Conservation (phyloP, 2,888 invertebrate genomes). For the Thecocarcelia acutangulata region DNA sequence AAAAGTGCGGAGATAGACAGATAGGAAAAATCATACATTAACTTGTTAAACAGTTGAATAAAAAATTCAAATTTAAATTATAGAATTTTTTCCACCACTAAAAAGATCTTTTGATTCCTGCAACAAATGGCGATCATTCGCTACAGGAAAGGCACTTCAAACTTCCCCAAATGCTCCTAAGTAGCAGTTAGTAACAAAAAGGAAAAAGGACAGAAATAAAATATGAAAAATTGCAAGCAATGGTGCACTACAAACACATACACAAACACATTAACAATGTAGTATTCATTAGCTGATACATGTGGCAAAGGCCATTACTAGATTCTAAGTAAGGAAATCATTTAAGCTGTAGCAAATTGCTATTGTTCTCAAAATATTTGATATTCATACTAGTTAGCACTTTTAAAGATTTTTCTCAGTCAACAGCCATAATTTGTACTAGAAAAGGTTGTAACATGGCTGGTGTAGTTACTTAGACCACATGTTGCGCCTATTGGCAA, state of each 20-base stretch:
- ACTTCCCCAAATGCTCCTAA: conserved; percentile 74
- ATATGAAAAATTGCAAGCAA: conserved; percentile 48
- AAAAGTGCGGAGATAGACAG: background rate
- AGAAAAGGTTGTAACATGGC: conserved; percentile 40
- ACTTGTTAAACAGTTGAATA: conserved; percentile 28
- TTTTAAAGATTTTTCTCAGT: conserved; percentile 36
- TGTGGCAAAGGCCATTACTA: conserved; percentile 60
- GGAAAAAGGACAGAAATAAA: conserved; percentile 12
- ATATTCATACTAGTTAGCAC: conserved; percentile 68
- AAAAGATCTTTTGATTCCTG: conserved; percentile 56
- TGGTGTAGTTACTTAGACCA: conserved; percentile 61
- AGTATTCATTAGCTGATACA: background rate
- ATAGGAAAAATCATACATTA: conserved; percentile 21
- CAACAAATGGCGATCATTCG: conserved; percentile 54
- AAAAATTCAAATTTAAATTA: conserved; percentile 21
- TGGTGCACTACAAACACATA: conserved; percentile 12
- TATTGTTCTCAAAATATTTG: conserved; percentile 55
- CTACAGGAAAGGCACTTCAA: conserved; percentile 72
- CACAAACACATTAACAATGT: conserved; percentile 20
- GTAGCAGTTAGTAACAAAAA: conserved; percentile 65
- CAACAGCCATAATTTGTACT: conserved; percentile 24
- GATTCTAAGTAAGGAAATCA: conserved; percentile 62
- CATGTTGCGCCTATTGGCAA: conserved; percentile 71
- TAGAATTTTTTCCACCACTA: background rate
- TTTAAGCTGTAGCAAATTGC: conserved; percentile 67